Percentiles rank a stretch among this genome's conserved stretches.
Conservation (phyloP, 2,797 vertebrate species). For the Dicrostonyx torquatus region DNA sequence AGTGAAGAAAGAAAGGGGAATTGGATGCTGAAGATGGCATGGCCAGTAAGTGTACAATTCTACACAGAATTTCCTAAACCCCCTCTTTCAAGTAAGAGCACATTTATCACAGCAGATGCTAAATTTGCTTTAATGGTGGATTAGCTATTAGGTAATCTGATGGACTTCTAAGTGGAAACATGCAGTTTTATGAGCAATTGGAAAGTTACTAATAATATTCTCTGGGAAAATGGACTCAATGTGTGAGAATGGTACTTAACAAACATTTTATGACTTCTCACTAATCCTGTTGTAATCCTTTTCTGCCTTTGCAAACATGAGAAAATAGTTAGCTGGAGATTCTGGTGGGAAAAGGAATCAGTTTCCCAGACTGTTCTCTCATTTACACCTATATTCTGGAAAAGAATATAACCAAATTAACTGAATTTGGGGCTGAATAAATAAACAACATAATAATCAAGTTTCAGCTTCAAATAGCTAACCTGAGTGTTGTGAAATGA, state of each 20-base stretch:
- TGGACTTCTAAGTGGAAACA: slow-evolving; percentile 66
- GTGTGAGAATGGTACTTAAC: slow-evolving; percentile 45
- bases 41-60: neutral
- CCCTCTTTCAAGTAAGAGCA: neutral
- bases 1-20: neutral
- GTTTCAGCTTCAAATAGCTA: slow-evolving; percentile 34
- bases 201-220: slow-evolving; percentile 55
- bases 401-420: neutral
- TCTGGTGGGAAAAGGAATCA: neutral
- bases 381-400: neutral
- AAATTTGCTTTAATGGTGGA: slow-evolving; percentile 16
- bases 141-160: slow-evolving; percentile 24
- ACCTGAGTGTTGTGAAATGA: neutral
- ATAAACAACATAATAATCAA: neutral
- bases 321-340: slow-evolving; percentile 45
- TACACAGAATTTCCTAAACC: neutral
- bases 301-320: slow-evolving; percentile 38
- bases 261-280: slow-evolving; percentile 61
- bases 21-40: neutral
- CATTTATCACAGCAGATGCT: slow-evolving; percentile 36
- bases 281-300: slow-evolving; percentile 19
- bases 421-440: neutral
- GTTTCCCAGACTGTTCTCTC: neutral
- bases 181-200: slow-evolving; percentile 60
- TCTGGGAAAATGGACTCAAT: slow-evolving; percentile 40